Base-by-base conservation (phyloP, 2,113 vertebrate genomes). In the Apaloderma vittatum region DNA sequence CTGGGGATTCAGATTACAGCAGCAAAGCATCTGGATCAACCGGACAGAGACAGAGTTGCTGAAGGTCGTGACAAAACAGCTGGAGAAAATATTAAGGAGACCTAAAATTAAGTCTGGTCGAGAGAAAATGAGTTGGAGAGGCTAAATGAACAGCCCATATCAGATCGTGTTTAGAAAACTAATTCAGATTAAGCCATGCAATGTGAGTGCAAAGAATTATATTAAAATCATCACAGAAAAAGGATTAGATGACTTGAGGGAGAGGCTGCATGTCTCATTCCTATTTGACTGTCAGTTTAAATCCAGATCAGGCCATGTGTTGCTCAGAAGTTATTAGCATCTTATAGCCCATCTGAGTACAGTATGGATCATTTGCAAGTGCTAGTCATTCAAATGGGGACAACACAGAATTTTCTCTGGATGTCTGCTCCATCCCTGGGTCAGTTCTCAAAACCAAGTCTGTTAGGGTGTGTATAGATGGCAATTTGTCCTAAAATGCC, bases 11-110 rank as follows among this genome's bases (percentile, higher is more conserved):
- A 85, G 76, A 87, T 94, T 91, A 70, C 61, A 72, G 73, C 65
- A 79, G 68, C 54, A 89, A 88, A 86, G 73, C 80, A 46, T 84
- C 84, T 89, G 76, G 92, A 73, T 78, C 94, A 94, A 52, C 30
- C 2, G 8, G 65, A 91, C 30, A 16, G 51, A 88, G 24, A 15
- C 22, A 24, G n/a, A 80, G 59, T 55, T 74, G 61, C 67, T 88
- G 43, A 86, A 95, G 85, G 72, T 88, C 72, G 81, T 0, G 2
- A 59, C 52, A 63, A 76, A 96, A 96, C 59, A 93, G 59, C n/a
- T 78, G 86, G 37, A 84, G 45, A 78, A 94, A 90, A 62, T 76
- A 84, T 30, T 80, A 63, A 87, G 40, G 40, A 77, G 57, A 54
- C 13, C 11, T 71, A 77, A 96, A 90, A 86, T 57, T 16, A 81